Evolutionary conservation across 2,888 invertebrate genomes (phyloP).

Genomic region (Myathropa florea): DNA sequence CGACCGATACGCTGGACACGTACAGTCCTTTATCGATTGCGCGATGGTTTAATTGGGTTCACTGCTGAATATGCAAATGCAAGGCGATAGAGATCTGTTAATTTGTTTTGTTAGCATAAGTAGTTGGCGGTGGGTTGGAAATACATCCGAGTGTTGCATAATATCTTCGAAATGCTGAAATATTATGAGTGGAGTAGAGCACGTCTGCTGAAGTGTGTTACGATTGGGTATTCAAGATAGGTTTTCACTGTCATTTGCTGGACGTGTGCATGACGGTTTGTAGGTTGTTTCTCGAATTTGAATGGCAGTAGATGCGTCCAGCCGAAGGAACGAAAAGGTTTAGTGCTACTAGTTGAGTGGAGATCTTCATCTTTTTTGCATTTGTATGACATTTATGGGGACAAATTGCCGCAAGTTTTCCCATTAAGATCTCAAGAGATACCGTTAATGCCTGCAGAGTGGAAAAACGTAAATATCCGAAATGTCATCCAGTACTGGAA

Average conservation of each 20-base stretch:
- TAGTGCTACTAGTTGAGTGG: not conserved
- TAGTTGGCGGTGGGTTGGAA: not conserved
- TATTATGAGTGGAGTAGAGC: not conserved
- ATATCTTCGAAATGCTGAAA: not conserved
- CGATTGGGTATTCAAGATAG: not conserved
- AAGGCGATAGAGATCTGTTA: not conserved
- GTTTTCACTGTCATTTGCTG: not conserved
- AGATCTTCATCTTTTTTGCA: not conserved
- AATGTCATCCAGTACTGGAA: no score
- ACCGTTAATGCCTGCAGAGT: no score
- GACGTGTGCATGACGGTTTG: not conserved
- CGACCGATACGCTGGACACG: conserved; percentile 7
- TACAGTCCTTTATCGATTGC: conserved; percentile 13
- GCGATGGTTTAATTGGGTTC: conserved; percentile 17
- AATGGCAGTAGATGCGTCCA: not conserved
- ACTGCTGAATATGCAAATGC: conserved; percentile 3
- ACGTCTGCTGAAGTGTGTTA: not conserved
- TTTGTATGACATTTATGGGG: not conserved
- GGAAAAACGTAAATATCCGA: no score
- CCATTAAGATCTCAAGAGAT: no score
- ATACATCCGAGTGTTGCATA: not conserved
- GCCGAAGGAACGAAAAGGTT: not conserved
- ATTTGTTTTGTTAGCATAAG: not conserved
- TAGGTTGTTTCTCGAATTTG: not conserved
- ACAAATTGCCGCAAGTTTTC: no score